phyloP scores from a whole-genome alignment of 2,113 vertebrate species.

The Tretioscincus oriximinensis region DNA sequence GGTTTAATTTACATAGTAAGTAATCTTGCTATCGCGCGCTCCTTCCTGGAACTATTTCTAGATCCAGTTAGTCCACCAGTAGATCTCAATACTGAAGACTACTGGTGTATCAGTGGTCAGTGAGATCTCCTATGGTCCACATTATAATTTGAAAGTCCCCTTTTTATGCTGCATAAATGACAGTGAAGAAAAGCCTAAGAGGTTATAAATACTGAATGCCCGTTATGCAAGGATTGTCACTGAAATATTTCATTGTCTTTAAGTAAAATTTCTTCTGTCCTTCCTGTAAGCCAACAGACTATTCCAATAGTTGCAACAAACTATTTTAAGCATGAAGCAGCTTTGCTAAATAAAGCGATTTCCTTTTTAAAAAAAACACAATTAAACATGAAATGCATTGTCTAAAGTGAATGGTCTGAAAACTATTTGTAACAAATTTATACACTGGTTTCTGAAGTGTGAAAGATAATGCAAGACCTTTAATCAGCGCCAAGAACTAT shows the following conservation, averaged over 20 bases:
- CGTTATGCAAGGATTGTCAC: background rate
- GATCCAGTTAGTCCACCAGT: too few relatives aligned
- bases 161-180: too few relatives aligned
- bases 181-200: too few relatives aligned
- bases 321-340: constrained; percentile 49
- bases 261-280: too few relatives aligned
- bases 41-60: too few relatives aligned
- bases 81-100: too few relatives aligned
- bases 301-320: constrained; percentile 33
- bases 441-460: constrained; percentile 64
- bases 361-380: constrained; percentile 46
- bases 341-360: constrained; percentile 53
- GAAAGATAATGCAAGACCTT: constrained; percentile 68
- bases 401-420: constrained; percentile 60
- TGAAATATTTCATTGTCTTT: background rate
- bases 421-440: constrained; percentile 72
- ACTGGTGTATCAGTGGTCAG: too few relatives aligned
- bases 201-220: too few relatives aligned
- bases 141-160: too few relatives aligned
- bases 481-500: constrained; percentile 65
- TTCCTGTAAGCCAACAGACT: background rate
- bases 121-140: too few relatives aligned
- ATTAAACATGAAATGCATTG: constrained; percentile 62
- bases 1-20: too few relatives aligned
- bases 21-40: too few relatives aligned